A percentile compares a stretch with the other conserved stretches of the same genome.
phyloP scores from a whole-genome alignment of 2,797 vertebrate species.

The Oreochromis grahami region DNA sequence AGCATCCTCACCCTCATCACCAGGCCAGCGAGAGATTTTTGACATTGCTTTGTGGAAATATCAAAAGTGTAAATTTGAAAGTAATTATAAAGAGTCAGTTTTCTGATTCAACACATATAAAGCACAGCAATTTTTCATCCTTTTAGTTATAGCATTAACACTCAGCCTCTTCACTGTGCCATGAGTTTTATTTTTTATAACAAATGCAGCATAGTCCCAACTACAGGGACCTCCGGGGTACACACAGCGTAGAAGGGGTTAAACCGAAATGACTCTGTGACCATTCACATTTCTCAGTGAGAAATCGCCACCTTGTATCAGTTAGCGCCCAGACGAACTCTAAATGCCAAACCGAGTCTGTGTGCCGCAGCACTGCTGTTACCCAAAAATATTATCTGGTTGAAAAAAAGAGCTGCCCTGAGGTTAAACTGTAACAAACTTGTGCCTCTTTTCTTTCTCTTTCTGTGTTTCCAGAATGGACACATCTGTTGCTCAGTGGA shows the following conservation, averaged over 20 bases:
- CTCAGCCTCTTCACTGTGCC: neutral
- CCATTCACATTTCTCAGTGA: constrained; percentile 21
- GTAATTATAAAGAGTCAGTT: neutral
- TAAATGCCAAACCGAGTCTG: constrained; percentile 49
- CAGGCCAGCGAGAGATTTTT: neutral
- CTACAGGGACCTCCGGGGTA: neutral
- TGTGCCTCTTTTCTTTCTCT: constrained; percentile 3
- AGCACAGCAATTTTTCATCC: neutral
- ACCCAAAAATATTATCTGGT: constrained; percentile 19
- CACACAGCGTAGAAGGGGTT: neutral
- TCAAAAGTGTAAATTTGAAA: neutral
- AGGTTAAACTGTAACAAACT: constrained; percentile 30
- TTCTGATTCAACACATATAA: neutral
- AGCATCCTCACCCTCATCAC: neutral
- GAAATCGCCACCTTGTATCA: constrained; percentile 25
- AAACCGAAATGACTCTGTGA: neutral
- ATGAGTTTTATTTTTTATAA: neutral
- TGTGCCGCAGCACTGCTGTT: neutral
- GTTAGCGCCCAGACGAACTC: constrained; percentile 17
- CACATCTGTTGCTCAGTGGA: constrained; percentile 98
- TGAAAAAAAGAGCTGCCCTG: neutral
- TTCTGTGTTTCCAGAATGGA: constrained; percentile 83
- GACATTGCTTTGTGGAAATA: neutral
- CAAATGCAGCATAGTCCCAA: neutral
- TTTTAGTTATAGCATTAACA: neutral